A percentile compares a stretch with the other conserved stretches of the same genome.
Evolutionary conservation across 2,888 invertebrate species (phyloP).

Genomic region (Trichogramma evanescens): DNA sequence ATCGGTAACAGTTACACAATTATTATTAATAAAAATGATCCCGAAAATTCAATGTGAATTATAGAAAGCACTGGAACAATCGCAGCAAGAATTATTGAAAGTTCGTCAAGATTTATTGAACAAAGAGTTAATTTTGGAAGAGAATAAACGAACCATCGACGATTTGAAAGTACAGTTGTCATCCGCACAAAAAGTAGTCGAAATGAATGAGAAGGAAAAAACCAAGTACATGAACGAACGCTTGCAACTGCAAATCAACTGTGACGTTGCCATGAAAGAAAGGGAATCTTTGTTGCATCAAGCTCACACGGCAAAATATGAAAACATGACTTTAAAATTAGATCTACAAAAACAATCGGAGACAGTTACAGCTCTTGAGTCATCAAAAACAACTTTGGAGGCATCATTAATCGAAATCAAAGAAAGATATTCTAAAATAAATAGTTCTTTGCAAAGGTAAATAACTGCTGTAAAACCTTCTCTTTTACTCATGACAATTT

Average conservation of each 20-base stretch:
- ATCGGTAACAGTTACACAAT: slow-evolving; percentile 24
- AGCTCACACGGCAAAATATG: slow-evolving; percentile 26
- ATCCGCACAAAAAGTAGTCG: slow-evolving; percentile 25
- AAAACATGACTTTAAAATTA: slow-evolving; percentile 30
- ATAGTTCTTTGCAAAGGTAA: slow-evolving; percentile 16
- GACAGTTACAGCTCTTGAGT: slow-evolving; percentile 19
- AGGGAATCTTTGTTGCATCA: slow-evolving; percentile 32
- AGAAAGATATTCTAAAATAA: slow-evolving; percentile 12
- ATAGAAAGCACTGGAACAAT: slow-evolving; percentile 30
- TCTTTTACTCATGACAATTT: neutral
- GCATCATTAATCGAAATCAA: slow-evolving; percentile 22
- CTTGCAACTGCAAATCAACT: slow-evolving; percentile 30
- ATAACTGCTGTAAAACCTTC: neutral
- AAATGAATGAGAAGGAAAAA: slow-evolving; percentile 34
- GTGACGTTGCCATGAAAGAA: slow-evolving; percentile 29
- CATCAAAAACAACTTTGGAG: slow-evolving; percentile 26
- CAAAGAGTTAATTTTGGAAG: slow-evolving; percentile 30
- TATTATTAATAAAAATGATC: neutral
- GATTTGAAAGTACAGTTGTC: slow-evolving; percentile 32
- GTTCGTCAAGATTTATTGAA: slow-evolving; percentile 27
- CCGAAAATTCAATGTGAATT: neutral
- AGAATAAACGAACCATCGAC: slow-evolving; percentile 28
- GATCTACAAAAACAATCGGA: slow-evolving; percentile 28
- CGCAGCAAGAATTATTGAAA: slow-evolving; percentile 29
- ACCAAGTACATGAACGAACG: slow-evolving; percentile 27